A percentile compares a stretch with the other conserved stretches of the same genome.
phyloP scores from a whole-genome alignment of 2,113 vertebrate species.

The Gallinago media region DNA sequence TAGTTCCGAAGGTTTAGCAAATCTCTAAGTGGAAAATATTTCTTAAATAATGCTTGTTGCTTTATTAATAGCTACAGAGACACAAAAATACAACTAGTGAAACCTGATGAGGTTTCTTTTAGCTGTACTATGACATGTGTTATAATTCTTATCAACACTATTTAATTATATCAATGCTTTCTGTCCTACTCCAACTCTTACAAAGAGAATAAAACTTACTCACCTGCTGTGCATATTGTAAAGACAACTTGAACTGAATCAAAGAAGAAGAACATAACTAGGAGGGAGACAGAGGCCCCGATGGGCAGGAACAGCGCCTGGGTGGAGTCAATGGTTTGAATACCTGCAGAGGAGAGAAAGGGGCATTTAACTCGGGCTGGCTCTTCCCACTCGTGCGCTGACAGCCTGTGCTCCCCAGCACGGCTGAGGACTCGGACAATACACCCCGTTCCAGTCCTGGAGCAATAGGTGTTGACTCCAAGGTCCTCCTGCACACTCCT shows the following conservation, averaged over 20 bases:
- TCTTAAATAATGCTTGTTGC: background rate
- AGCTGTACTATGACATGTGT: background rate
- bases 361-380: background rate
- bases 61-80: constrained; percentile 13
- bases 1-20: background rate
- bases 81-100: background rate
- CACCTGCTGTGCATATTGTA: constrained; percentile 99
- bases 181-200: background rate
- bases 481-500: fast-evolving
- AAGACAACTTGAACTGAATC: constrained; percentile 99
- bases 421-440: background rate
- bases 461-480: fast-evolving
- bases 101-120: background rate
- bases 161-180: background rate
- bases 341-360: constrained; percentile 82
- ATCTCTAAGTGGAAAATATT: constrained; percentile 2
- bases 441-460: background rate
- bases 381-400: background rate
- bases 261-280: constrained; percentile 99
- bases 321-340: constrained; percentile 99
- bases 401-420: background rate
- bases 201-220: background rate
- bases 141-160: background rate
- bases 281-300: constrained; percentile 96
- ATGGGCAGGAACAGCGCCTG: constrained; percentile 98